These are phyloP conservation scores for Dendronephthya gigantea DNA, from an alignment of 64 coral and sea anemone species.

Conservation along the genomic window DNA sequence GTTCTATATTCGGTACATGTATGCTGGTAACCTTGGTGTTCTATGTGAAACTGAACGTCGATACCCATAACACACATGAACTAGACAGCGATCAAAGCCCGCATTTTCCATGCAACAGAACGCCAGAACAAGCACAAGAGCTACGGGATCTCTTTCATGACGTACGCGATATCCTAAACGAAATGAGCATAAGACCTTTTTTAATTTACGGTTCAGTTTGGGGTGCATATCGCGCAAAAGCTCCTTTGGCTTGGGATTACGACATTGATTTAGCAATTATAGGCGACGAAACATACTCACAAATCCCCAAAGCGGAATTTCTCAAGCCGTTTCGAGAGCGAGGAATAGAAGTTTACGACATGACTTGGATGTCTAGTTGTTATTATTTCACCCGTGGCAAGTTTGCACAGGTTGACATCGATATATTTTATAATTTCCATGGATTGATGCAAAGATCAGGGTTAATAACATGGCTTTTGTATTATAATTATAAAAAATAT, in stretches of 20 bases:
- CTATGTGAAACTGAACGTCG: background rate
- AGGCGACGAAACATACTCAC: background rate
- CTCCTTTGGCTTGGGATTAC: conserved; percentile 1
- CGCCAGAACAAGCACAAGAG: background rate
- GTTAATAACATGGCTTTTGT: background rate
- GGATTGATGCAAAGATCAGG: background rate
- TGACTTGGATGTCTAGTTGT: background rate
- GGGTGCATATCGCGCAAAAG: background rate
- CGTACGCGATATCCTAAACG: background rate
- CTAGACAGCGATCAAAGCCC: background rate
- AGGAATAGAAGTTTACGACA: background rate
- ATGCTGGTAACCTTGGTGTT: background rate
- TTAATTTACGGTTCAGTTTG: conserved; percentile 6
- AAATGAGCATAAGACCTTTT: background rate
- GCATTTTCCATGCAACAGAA: background rate
- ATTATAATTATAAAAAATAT: background rate
- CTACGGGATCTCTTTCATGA: background rate
- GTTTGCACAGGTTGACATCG: conserved; percentile 2
- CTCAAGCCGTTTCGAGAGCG: background rate
- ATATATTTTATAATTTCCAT: background rate
- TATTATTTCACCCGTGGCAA: background rate
- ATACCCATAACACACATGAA: background rate
- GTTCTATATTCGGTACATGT: background rate
- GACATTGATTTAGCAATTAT: background rate
- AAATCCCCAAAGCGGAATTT: background rate